phyloP scores from a whole-genome alignment of 2,113 vertebrate species.

The Bettongia penicillata region DNA sequence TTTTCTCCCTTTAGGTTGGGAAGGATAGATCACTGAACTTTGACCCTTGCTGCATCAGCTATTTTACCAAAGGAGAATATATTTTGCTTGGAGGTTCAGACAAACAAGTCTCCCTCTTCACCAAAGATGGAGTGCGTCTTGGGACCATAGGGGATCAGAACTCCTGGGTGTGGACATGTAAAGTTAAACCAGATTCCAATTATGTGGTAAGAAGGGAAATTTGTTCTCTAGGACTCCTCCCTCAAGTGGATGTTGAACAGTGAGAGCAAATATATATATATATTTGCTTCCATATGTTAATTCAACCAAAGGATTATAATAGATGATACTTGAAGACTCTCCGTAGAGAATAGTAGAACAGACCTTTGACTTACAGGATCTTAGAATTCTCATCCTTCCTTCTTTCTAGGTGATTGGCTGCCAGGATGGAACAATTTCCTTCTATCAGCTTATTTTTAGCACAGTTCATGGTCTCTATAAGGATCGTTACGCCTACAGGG shows the following conservation, averaged over 20 bases:
- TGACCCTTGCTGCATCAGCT: conserved; percentile 97
- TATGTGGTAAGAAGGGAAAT: conserved; percentile 90
- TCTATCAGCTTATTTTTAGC: conserved; percentile 97
- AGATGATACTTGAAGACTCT: background rate
- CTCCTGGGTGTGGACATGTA: conserved; percentile 97
- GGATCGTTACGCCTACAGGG: conserved; percentile 96
- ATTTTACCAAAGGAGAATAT: conserved; percentile 97
- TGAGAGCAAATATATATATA: background rate
- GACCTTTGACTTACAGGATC: background rate
- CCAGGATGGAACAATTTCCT: conserved; percentile 96
- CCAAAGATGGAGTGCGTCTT: conserved; percentile 94
- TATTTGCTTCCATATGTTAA: background rate
- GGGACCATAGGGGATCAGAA: conserved; percentile 93
- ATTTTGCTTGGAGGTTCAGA: conserved; percentile 96
- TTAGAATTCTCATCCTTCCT: background rate
- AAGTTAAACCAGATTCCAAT: conserved; percentile 96
- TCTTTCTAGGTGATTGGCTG: conserved; percentile 92
- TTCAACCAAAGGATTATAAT: background rate
- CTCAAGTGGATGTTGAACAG: background rate
- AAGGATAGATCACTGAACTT: conserved; percentile 93
- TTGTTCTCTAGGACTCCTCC: background rate
- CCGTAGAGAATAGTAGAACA: background rate
- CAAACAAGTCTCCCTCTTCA: conserved; percentile 96
- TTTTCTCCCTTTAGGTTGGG: conserved; percentile 87
- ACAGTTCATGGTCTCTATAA: conserved; percentile 98